Evolutionary conservation across 2,888 invertebrate species (phyloP), one percentile per base, ranked within the genome.

Genomic region (Cactoblastis cactorum): DNA sequence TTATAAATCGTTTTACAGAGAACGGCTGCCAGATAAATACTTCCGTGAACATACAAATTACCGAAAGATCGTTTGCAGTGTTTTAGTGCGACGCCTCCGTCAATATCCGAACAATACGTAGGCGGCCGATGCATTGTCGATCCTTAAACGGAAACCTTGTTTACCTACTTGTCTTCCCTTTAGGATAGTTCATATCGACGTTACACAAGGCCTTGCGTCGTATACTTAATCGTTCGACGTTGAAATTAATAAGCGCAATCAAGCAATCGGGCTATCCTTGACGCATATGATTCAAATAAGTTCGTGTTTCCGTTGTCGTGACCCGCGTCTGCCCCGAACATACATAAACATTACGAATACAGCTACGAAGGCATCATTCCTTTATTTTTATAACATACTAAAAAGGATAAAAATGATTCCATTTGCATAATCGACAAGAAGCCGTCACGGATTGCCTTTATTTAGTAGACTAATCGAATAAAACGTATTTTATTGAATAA

Each of bases 161-260:
- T 81, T 83, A 81, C 80, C 75, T 82, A 84, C 83, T 80, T 80
- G 80, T 80, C 79, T 80, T 84, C 77, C 82, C 84, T 83, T 80
- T 77, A 80, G 73, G 71, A 79, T 74, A 71, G 70, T 65, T 67
- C 71, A 77, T 81, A 80, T 79, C 77, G 74, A 71, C 67, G 68
- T 53, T 58, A 63, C 63, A 69, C 80, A 81, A 81, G 80, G 78
- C 69, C 69, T 62, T 62, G 59, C 66, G 66, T 77, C 77, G 77
- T 80, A 80, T 71, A 70, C 66, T 69, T 62, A 64, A 65, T 65
- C 69, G 68, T 76, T 62, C 68, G 63, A 64, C 65, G 65, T 70
- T 66, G 69, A 74, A 74, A 76, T 74, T 72, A 79, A 73, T 71
- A 74, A 69, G 63, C 67, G 64, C 63, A 65, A 68, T 62, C 59